Conservation (phyloP, 1,140 invertebrate species). For the Brachionus plicatilis region DNA sequence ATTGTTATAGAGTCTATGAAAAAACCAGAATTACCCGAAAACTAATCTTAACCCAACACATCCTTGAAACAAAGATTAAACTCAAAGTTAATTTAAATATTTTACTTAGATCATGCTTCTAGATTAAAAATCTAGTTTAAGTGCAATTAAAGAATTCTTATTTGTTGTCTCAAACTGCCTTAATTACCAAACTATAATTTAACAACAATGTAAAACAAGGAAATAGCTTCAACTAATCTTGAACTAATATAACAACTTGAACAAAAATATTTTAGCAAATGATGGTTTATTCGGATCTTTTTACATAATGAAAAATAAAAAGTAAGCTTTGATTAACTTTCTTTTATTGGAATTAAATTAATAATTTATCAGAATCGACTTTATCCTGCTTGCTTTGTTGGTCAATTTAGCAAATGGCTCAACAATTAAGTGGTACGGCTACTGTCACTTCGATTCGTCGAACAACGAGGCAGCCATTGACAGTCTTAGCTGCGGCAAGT, state of each 20-base stretch:
- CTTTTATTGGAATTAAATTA: neutral
- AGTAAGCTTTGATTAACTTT: neutral
- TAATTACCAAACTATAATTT: conserved; percentile 6
- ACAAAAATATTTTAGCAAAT: neutral
- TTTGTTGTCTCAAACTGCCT: neutral
- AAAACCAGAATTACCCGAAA: neutral
- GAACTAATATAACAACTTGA: neutral
- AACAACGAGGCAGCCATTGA: neutral
- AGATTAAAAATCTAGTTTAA: conserved; percentile 24
- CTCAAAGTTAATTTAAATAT: conserved; percentile 1
- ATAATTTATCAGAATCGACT: neutral
- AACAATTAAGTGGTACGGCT: conserved; percentile 18
- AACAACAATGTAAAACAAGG: conserved; percentile 19
- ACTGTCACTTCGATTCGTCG: conserved; percentile 12
- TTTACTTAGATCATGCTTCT: conserved; percentile 11
- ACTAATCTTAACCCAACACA: neutral
- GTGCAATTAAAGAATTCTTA: neutral
- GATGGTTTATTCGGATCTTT: neutral
- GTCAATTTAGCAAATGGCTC: neutral
- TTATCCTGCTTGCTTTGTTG: neutral
- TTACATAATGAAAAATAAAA: neutral
- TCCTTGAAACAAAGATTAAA: neutral
- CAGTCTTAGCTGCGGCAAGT: neutral
- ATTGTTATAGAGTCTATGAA: neutral
- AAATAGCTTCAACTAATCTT: neutral